Percentiles rank a stretch among this genome's conserved stretches.
These are phyloP conservation scores for Bradypodion ventrale DNA, from an alignment of 2,797 vertebrate species.

Conservation along the genomic window DNA sequence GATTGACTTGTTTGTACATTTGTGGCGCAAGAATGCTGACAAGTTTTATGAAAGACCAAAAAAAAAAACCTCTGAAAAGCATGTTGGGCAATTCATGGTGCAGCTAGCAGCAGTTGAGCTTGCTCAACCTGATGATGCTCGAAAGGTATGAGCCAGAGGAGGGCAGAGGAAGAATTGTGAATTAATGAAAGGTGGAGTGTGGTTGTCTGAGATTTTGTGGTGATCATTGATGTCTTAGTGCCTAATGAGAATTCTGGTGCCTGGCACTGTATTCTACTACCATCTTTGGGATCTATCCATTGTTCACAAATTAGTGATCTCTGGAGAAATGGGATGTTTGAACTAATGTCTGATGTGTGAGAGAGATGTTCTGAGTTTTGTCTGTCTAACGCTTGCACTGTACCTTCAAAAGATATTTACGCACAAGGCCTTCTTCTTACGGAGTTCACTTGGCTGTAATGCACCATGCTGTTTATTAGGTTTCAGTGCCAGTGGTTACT, in stretches of 20 bases:
- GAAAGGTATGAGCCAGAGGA: conserved; percentile 54
- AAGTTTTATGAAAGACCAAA: not conserved
- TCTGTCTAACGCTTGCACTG: not conserved
- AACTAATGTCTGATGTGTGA: conserved; percentile 10
- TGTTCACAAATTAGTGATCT: conserved; percentile 14
- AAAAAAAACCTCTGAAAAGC: not conserved
- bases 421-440: conserved; percentile 34
- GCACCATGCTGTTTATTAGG: conserved; percentile 23
- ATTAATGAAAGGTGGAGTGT: conserved; percentile 55
- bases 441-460: conserved; percentile 38
- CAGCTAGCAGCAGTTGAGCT: conserved; percentile 40
- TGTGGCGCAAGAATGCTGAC: conserved; percentile 1
- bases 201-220: not conserved
- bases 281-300: conserved; percentile 10
- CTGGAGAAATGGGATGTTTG: conserved; percentile 7
- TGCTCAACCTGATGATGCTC: conserved; percentile 41
- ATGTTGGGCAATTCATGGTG: conserved; percentile 40
- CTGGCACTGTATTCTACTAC: conserved; percentile 4
- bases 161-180: conserved; percentile 43
- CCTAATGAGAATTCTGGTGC: conserved; percentile 55
- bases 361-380: conserved; percentile 14
- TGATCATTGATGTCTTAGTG: conserved; percentile 1
- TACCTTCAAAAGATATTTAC: not conserved
- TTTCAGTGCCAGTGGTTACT: not conserved
- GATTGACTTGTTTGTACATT: not conserved